phyloP scores from a whole-genome alignment of 2,888 invertebrate species.

The Microctonus brassicae region DNA sequence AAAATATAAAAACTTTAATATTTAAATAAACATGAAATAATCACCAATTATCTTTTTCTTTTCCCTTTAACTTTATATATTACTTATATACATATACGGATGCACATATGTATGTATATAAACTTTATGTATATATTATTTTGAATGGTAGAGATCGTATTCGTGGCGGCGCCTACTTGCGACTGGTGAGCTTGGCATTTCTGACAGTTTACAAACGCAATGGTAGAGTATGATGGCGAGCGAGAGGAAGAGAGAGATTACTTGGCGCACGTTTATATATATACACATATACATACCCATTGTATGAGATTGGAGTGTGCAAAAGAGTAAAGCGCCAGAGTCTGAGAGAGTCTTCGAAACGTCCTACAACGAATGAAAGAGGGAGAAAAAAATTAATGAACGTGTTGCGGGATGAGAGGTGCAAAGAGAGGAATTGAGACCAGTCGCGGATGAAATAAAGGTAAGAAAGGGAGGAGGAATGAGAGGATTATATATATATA shows the following conservation, averaged over 20 bases:
- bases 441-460: conserved; percentile 3
- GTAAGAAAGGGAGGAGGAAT: conserved; percentile 14
- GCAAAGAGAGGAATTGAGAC: background rate
- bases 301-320: conserved; percentile 39
- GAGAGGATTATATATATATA: too few relatives aligned
- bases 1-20: too few relatives aligned
- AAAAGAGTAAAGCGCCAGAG: background rate
- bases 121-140: too few relatives aligned
- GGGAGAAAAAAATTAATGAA: too few relatives aligned
- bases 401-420: background rate
- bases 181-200: conserved; percentile 44
- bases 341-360: too few relatives aligned
- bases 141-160: conserved; percentile 14
- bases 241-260: background rate
- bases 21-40: too few relatives aligned
- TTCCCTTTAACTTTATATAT: too few relatives aligned
- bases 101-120: background rate
- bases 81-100: too few relatives aligned
- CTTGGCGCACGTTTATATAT: background rate
- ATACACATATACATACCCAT: conserved; percentile 17
- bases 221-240: background rate
- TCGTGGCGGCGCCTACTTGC: conserved; percentile 47
- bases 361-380: background rate
- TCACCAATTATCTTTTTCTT: too few relatives aligned
- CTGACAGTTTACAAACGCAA: conserved; percentile 43